Base-by-base conservation (phyloP, 2,797 vertebrate species). In the Silurus lanzhouensis region DNA sequence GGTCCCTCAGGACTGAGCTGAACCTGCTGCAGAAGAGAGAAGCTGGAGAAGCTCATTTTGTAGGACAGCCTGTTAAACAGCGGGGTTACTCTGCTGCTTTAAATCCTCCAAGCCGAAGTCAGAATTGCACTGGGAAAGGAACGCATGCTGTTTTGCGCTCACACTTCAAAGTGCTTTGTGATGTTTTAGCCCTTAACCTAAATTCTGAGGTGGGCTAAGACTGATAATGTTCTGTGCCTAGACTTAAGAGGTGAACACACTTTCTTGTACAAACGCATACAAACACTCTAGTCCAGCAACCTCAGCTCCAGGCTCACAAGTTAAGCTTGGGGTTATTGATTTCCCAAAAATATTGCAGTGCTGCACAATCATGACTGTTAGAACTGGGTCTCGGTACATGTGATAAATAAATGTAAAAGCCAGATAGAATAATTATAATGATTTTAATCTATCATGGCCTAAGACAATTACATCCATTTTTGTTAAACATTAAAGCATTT, bases 161-260 rank as follows among this genome's bases (percentile, higher is more conserved):
- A 6, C 31, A 20, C 20, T 38, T 63, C 52, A 9, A 74, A 2
- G 93, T 94, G 96, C 95, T 96, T 89, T 92, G 91, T 99, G 98
- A 98, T 44, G 94, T 96, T 90, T 90, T 94, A 6, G 93, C 95
- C 95, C 90, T 0, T 93, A 99, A 95, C 94, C 96, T 81, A 77
- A 87, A 72, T 14, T 48, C 17, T 60, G 68, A 91, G 97, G 95
- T 92, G 96, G 94, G 96, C 92, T 55, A 87, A 38, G 88, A 95
- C 94, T 31, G 96, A 97, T 38, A 96, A 97, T 96, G 93, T 91
- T 91, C 93, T 93, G 85, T 84, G 87, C 90, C 83, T 84, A 89
- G 80, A 64, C 89, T 84, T 76, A 88, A 93, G 91, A 89, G 90
- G 83, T 78, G 87, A 89, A 88, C 46, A 74, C 60, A 74, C 44